A percentile compares a stretch with the other conserved stretches of the same genome.
phyloP scores from a whole-genome alignment of 2,888 invertebrate species.

The Archaeoteleia sp. region DNA sequence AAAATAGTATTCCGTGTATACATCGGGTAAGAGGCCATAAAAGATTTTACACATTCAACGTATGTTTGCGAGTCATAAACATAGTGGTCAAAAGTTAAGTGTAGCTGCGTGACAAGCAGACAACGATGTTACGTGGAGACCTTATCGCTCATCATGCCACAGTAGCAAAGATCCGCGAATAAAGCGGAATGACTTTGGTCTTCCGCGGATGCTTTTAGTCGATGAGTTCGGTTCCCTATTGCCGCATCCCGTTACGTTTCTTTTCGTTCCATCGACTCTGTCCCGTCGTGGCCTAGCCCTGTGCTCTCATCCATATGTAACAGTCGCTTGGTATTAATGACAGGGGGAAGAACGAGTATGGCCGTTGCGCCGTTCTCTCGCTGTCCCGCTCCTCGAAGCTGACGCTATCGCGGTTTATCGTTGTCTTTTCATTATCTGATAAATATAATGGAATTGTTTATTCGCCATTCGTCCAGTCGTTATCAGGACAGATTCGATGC shows the following conservation, averaged over 20 bases:
- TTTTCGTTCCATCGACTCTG: slow-evolving; percentile 61
- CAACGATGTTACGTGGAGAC: slow-evolving; percentile 5
- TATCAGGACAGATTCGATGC: slow-evolving; percentile 27
- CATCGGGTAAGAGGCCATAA: background rate
- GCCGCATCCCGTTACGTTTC: slow-evolving; percentile 66
- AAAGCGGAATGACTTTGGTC: slow-evolving; percentile 67
- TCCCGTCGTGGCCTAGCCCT: slow-evolving; percentile 64
- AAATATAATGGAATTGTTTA: slow-evolving; percentile 71
- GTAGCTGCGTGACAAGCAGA: slow-evolving; percentile 22
- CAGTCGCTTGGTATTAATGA: slow-evolving; percentile 75
- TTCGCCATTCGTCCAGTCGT: slow-evolving; percentile 54
- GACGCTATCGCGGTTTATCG: slow-evolving; percentile 64
- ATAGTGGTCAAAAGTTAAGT: slow-evolving; percentile 38
- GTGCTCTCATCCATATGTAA: slow-evolving; percentile 74
- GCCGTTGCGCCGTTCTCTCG: slow-evolving; percentile 64
- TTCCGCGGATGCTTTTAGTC: slow-evolving; percentile 74
- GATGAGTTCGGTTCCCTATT: slow-evolving; percentile 72
- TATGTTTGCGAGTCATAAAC: slow-evolving; percentile 29
- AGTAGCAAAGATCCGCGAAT: slow-evolving; percentile 56
- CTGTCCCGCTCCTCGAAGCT: slow-evolving; percentile 47
- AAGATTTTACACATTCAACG: slow-evolving; percentile 3
- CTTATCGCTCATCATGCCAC: slow-evolving; percentile 37
- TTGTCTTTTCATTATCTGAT: slow-evolving; percentile 70
- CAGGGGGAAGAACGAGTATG: slow-evolving; percentile 62
- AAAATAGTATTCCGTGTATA: too few species aligned